Conservation (phyloP, 2,113 vertebrate genomes). For the Ia io region DNA sequence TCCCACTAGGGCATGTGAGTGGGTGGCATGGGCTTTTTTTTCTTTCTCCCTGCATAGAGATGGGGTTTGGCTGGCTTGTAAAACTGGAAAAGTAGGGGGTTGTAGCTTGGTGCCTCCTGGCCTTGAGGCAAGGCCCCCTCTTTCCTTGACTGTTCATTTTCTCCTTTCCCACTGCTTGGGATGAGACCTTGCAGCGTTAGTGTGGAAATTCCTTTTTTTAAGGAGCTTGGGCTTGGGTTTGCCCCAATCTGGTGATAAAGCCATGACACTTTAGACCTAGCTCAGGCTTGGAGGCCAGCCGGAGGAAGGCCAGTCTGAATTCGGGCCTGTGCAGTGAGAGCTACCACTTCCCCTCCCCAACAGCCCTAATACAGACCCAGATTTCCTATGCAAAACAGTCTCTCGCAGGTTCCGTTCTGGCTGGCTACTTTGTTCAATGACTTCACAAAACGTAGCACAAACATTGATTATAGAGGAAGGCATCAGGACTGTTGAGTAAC, state of each 20-base stretch:
- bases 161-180: conserved; percentile 38
- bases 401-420: conserved; percentile 63
- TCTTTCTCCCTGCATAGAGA: conserved; percentile 50
- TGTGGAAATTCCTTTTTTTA: conserved; percentile 48
- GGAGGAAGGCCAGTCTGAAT: conserved; percentile 21
- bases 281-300: conserved; percentile 30
- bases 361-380: conserved; percentile 73
- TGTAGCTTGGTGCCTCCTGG: conserved; percentile 43
- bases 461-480: conserved; percentile 67
- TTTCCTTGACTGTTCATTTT: conserved; percentile 51
- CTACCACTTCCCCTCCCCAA: conserved; percentile 42
- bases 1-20: conserved; percentile 75
- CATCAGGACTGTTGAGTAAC: conserved; percentile 69
- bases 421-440: conserved; percentile 61
- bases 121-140: conserved; percentile 40
- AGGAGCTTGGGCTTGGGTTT: conserved; percentile 46
- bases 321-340: conserved; percentile 44
- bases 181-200: conserved; percentile 37
- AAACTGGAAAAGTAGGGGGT: conserved; percentile 40
- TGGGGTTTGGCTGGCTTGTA: conserved; percentile 55
- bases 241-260: conserved; percentile 56
- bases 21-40: conserved; percentile 58
- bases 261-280: conserved; percentile 56
- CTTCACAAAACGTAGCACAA: conserved; percentile 71
- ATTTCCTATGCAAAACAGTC: conserved; percentile 85